These are phyloP conservation scores for Elegia similella DNA, from an alignment of 2,888 invertebrate species.

Conservation along the genomic window DNA sequence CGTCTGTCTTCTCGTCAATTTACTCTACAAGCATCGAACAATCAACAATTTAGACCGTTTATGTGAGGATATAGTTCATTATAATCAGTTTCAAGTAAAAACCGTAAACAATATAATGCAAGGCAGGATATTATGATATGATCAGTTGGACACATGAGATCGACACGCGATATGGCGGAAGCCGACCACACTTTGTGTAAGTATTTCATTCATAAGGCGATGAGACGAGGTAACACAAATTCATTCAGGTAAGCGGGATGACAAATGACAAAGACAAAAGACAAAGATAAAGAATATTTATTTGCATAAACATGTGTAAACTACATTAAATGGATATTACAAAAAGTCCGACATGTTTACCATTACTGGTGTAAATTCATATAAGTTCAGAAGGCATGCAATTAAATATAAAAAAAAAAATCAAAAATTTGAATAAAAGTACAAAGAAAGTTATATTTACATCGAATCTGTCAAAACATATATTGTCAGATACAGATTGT, in stretches of 20 bases:
- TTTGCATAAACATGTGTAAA: too few species aligned
- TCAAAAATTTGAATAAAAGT: too few species aligned
- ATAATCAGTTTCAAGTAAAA: conserved; percentile 67
- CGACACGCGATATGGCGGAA: conserved; percentile 32
- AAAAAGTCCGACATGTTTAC: too few species aligned
- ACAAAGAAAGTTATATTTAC: too few species aligned
- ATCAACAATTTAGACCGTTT: conserved; percentile 17
- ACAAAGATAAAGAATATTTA: too few species aligned
- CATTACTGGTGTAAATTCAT: too few species aligned
- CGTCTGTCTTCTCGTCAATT: neutral
- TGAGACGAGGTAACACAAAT: neutral
- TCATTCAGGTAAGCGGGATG: neutral
- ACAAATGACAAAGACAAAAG: too few species aligned
- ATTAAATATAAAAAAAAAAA: too few species aligned
- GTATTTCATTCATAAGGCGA: neutral
- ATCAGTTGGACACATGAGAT: conserved; percentile 56
- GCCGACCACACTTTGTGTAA: conserved; percentile 1
- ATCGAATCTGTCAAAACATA: too few species aligned
- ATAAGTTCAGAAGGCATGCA: too few species aligned
- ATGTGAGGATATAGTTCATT: conserved; percentile 27
- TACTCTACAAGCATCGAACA: conserved; percentile 24
- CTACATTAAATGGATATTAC: too few species aligned
- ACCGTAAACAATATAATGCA: conserved; percentile 68
- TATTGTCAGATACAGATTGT: too few species aligned
- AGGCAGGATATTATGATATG: conserved; percentile 74